Evolutionary conservation across 2,797 vertebrate genomes (phyloP), one percentile per base, ranked within the genome.

Genomic region (Oryzias dopingdopingensis): DNA sequence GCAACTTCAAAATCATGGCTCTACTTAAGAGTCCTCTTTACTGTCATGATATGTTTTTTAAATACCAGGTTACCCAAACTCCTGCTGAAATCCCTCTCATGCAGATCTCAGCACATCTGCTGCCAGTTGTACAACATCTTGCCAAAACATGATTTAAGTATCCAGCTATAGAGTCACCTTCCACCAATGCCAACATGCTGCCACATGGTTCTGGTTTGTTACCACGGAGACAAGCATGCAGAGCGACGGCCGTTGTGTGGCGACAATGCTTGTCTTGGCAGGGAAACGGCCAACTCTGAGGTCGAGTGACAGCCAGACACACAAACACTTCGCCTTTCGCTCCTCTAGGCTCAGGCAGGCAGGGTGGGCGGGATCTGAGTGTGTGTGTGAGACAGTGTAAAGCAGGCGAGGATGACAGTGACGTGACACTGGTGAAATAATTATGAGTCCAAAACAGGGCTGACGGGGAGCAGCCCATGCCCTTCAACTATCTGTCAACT

Each of bases 341-440:
- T 79, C 73, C 83, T 80, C 65, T 48, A 80, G 84, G 75, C 87
- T 84, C 93, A 63, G 32, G 85, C 91, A 92, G 81, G 81, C 83
- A 64, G 90, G 61, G 90, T 81, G 86, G 60, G 40, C 50, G 64
- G 89, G 41, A 89, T 87, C 86, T 41, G 45, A 44, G 56, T 55
- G 58, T 62, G 56, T 63, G 50, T 62, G 49, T 62, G 72, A 52
- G 87, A 79, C 91, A 94, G 92, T 92, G 93, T 94, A 95, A 94
- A 93, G 93, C 90, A 93, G 93, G 93, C 92, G 86, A 93, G 93
- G 94, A 90, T 97, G 96, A 98, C 96, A 98, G 95, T 95, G 92
- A 90, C 92, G 94, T 98, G 96, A 97, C 96, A 97, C 95, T 88
- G 92, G 95, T 95, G 95, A 97, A 96, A 97, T 98, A 98, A 98